A percentile compares a stretch with the other conserved stretches of the same genome.
These are phyloP conservation scores for Nothobranchius furzeri DNA, from an alignment of 2,113 vertebrate species.

Conservation along the genomic window DNA sequence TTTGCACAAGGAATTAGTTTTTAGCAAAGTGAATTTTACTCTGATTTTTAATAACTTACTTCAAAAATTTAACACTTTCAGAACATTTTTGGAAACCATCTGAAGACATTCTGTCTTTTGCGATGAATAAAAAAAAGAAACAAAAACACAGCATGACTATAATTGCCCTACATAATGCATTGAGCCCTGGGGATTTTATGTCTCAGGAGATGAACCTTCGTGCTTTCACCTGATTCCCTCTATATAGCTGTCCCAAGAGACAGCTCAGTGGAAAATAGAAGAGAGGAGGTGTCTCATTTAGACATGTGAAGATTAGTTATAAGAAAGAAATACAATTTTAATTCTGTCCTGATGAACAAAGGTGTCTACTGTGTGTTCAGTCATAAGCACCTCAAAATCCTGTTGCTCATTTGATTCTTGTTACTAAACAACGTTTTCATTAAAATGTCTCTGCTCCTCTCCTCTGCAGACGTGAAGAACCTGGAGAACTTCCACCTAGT, in stretches of 20 bases:
- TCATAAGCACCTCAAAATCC: no score
- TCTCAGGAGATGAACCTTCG: constrained; percentile 47
- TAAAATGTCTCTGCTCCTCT: constrained; percentile 1
- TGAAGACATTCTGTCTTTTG: constrained; percentile 14
- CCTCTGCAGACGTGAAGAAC: constrained; percentile 91
- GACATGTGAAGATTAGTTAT: constrained; percentile 9
- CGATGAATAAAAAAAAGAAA: constrained; percentile 1
- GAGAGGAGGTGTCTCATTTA: constrained; percentile 39
- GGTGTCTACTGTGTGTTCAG: no score
- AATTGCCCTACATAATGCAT: constrained; percentile 72
- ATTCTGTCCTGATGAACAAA: no score
- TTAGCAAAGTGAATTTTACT: constrained; percentile 3
- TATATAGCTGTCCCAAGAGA: constrained; percentile 57
- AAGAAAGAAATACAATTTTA: not conserved
- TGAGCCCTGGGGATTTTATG: constrained; percentile 48
- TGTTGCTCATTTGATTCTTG: no score
- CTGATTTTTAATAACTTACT: not conserved
- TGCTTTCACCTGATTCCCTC: constrained; percentile 60
- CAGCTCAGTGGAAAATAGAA: constrained; percentile 7
- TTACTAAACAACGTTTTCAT: no score
- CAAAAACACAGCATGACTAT: constrained; percentile 45
- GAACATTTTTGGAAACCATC: not conserved
- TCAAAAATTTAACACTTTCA: not conserved
- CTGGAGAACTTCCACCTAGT: constrained; percentile 98
- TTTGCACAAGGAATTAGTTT: constrained; percentile 46